These are phyloP conservation scores for Zosterops borbonicus DNA, from an alignment of 2,113 vertebrate genomes.

Conservation along the genomic window DNA sequence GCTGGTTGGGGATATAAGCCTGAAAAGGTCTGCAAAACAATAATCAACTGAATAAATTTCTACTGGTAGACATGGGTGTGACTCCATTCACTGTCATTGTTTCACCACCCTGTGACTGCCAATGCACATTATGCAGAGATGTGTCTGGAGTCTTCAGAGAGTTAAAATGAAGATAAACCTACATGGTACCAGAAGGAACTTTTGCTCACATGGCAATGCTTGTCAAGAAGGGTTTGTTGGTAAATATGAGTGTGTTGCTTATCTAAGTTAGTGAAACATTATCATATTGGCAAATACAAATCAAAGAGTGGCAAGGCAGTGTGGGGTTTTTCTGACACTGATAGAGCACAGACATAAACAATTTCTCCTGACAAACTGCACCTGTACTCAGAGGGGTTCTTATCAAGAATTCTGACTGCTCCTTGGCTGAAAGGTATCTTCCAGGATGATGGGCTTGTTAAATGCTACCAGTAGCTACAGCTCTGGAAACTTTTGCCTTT, in stretches of 20 bases:
- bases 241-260: background rate
- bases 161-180: background rate
- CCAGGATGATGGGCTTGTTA: background rate
- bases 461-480: background rate
- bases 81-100: background rate
- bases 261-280: background rate
- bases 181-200: background rate
- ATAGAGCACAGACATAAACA: background rate
- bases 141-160: background rate
- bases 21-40: background rate
- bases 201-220: background rate
- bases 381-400: background rate
- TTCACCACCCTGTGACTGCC: background rate
- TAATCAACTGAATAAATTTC: background rate
- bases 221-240: background rate
- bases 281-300: background rate
- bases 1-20: rapidly evolving
- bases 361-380: background rate
- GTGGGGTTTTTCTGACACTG: background rate
- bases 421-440: background rate
- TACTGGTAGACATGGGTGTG: background rate
- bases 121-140: background rate
- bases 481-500: background rate
- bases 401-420: background rate
- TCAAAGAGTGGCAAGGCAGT: background rate